phyloP scores from a whole-genome alignment of 2,797 vertebrate genomes.

The Protonibea diacanthus region DNA sequence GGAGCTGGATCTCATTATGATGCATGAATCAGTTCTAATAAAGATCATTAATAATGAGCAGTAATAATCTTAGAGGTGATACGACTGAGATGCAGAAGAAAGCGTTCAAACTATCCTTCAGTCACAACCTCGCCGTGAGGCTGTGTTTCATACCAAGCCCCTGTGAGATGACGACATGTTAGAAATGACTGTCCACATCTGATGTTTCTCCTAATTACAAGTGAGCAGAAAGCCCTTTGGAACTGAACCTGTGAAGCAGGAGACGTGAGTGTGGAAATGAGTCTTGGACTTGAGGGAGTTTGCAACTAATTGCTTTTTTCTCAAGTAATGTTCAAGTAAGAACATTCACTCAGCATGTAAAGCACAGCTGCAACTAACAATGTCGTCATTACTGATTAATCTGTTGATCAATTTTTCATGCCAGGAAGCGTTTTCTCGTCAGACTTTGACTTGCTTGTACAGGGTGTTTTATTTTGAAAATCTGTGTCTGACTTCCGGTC shows the following conservation, averaged over 20 bases:
- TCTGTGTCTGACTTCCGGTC: too few relatives aligned
- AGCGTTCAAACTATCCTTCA: constrained; percentile 27
- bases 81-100: background rate
- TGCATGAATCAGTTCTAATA: constrained; percentile 4
- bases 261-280: constrained; percentile 25
- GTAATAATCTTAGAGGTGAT: constrained; percentile 15
- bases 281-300: constrained; percentile 4
- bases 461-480: too few relatives aligned
- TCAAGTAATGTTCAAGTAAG: background rate
- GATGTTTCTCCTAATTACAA: constrained; percentile 34
- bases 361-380: background rate
- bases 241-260: constrained; percentile 29
- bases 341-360: background rate
- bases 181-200: constrained; percentile 8
- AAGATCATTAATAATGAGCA: constrained; percentile 27
- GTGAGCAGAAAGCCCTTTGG: constrained; percentile 18
- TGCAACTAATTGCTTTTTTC: background rate
- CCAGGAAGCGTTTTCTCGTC: too few relatives aligned
- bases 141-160: constrained; percentile 11
- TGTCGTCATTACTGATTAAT: background rate
- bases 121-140: constrained; percentile 18
- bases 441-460: too few relatives aligned
- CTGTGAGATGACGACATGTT: constrained; percentile 37
- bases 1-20: constrained; percentile 3
- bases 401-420: too few relatives aligned